Evolutionary conservation across 2,113 vertebrate genomes (phyloP), one percentile per base, ranked within the genome.

Genomic region (Thryonomys swinderianus): DNA sequence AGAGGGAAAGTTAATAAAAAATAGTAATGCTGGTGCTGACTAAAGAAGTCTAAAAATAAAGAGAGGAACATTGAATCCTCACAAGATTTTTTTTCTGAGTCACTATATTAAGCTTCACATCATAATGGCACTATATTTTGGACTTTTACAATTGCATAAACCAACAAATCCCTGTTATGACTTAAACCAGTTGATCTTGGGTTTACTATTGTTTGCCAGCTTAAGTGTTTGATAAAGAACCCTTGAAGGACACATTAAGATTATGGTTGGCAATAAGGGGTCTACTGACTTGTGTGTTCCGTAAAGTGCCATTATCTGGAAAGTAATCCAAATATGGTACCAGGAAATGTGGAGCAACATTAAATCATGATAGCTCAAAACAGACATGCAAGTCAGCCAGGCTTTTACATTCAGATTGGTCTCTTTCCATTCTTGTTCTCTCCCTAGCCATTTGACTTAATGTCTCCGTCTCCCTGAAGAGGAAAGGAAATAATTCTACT

Each of bases 401-500:
- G 42, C 30, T 80, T 88, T 82, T 78, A 66, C 84, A 8, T 9
- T 97, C 48, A 92, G 81, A 82, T 79, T 82, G 48, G 34, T 79
- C 40, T 71, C 88, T 27, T 53, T 89, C 96, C 55, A 32, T 2
- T 64, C 16, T 73, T 18, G 17, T 32, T 84, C 67, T 13, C 25
- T 69, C 5, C 27, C 74, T 85, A 37, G n/a, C n/a, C 51, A 55
- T 74, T 91, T 94, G 79, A 92, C 85, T 95, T 93, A 57, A 59
- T 88, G 11, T 79, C 85, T 66, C 40, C 86, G 64, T 91, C 27
- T 93, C 64, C 48, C 89, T 66, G 34, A 90, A 95, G 40, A 91
- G 37, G 83, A 94, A 93, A 92, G 67, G 53, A 96, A 91, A 30
- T 82, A 79, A 94, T 95, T 96, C 90, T 83, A 51, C 42, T 94